Base-by-base conservation (phyloP, 2,113 vertebrate genomes). In the Galeopterus variegatus region DNA sequence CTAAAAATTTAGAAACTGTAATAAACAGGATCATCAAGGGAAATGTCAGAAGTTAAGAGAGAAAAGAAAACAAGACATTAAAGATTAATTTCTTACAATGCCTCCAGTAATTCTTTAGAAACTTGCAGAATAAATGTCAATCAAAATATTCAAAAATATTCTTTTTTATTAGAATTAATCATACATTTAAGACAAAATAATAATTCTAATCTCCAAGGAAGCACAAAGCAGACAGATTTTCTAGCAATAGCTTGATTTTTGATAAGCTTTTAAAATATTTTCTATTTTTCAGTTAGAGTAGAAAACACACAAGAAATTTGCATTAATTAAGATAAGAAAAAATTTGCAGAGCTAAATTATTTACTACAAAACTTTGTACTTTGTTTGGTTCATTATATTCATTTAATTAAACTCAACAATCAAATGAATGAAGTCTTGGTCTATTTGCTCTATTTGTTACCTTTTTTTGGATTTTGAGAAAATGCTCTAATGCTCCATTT, bases 311-410 rank as follows among this genome's bases (percentile, higher is more conserved):
- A 88, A 88, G 18, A 95, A 96, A 82, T 50, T 65, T 92, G 33
- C 48, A 92, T 93, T 89, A 9, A 73, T 69, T 94, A 80, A 77
- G 76, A 95, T 86, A 95, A 97, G n/a, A 95, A 96, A 92, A 86
- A 92, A 86, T 65, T 33, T 45, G 26, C 56, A 95, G 89, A 94
- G 88, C 1, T 93, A 92, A 85, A 86, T 86, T 75, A 65, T 88
- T 84, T 58, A 95, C 48, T 48, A 50, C 12, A 92, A 87, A 95
- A 62, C 17, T 12, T 45, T 86, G 36, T 93, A 79, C 6, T 75
- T 65, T 65, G 28, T 17, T n/a, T 17, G 24, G 14, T 76, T 72
- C 7, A 81, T 83, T 76, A 87, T 84, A 93, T 93, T 83, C 19
- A 48, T 90, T 83, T 75, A 96, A 92, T 96, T 92, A 93, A 95